Percentiles rank a stretch among this genome's conserved stretches.
phyloP scores from a whole-genome alignment of 92 coral and sea anemone species.

The Porites lobata region DNA sequence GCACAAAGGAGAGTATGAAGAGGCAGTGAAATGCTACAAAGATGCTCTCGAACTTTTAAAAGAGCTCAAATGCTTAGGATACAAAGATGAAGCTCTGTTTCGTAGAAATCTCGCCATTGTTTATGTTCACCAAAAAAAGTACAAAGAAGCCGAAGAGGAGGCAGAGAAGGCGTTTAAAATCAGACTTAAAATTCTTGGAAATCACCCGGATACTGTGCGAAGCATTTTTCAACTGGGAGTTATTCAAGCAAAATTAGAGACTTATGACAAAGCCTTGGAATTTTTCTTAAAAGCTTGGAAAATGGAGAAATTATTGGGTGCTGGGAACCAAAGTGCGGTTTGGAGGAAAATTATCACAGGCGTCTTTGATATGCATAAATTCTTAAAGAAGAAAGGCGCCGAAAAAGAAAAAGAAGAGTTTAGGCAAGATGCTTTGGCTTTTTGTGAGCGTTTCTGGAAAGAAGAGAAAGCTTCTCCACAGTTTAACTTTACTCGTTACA shows the following conservation, averaged over 20 bases:
- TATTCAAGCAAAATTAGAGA: conserved; percentile 52
- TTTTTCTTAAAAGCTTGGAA: conserved; percentile 58
- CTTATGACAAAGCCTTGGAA: conserved; percentile 43
- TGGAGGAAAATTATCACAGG: conserved; percentile 37
- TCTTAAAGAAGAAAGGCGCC: no score
- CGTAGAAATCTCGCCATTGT: neutral
- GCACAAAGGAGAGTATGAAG: conserved; percentile 24
- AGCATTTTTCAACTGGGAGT: conserved; percentile 75
- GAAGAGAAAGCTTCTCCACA: neutral
- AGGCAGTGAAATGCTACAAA: conserved; percentile 60
- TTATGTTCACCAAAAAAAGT: conserved; percentile 44
- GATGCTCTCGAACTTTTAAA: conserved; percentile 66
- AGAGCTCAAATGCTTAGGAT: conserved; percentile 61
- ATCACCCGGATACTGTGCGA: conserved; percentile 74
- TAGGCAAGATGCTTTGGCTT: neutral
- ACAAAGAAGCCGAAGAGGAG: conserved; percentile 58
- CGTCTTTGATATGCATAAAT: conserved; percentile 11
- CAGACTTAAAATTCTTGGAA: conserved; percentile 53
- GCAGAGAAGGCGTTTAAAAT: conserved; percentile 69
- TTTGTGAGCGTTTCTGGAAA: conserved; percentile 24
- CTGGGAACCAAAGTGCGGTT: conserved; percentile 68
- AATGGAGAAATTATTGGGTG: conserved; percentile 70
- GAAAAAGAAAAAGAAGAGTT: no score
- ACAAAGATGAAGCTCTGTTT: conserved; percentile 62
- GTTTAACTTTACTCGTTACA: neutral